phyloP scores from a whole-genome alignment of 2,888 invertebrate genomes.

The Cyaniris semiargus region DNA sequence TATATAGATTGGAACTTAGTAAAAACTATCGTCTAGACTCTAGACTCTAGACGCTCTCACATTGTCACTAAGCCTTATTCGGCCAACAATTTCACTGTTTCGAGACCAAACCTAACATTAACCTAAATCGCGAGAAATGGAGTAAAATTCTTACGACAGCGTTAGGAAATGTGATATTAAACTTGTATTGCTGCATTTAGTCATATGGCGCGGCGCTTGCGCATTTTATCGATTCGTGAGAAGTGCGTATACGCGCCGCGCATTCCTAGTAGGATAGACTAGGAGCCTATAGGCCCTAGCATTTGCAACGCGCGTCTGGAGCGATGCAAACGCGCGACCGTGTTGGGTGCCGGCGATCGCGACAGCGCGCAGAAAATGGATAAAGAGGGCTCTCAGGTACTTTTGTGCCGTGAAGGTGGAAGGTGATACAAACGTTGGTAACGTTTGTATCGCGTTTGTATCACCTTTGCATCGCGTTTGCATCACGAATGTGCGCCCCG shows the following conservation, averaged over 20 bases:
- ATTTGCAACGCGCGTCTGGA: too few relatives aligned
- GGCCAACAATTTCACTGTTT: slow-evolving; percentile 16
- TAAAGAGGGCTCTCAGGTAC: too few relatives aligned
- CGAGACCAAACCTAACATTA: slow-evolving; percentile 28
- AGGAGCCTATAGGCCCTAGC: neutral
- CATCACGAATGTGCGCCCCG: too few relatives aligned
- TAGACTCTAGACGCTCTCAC: neutral
- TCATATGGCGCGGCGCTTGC: slow-evolving; percentile 31
- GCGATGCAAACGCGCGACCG: too few relatives aligned
- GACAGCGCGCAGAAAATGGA: too few relatives aligned
- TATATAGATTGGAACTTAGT: neutral
- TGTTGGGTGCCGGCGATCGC: too few relatives aligned
- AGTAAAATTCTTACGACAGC: slow-evolving; percentile 11
- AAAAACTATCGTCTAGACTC: neutral
- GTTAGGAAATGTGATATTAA: slow-evolving; percentile 10
- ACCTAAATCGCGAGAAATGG: neutral
- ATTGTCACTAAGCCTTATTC: neutral
- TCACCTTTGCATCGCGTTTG: too few relatives aligned
- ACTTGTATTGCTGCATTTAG: slow-evolving; percentile 30
- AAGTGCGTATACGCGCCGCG: slow-evolving; percentile 14
- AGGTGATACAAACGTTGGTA: too few relatives aligned
- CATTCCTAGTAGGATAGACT: neutral
- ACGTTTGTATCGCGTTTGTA: too few relatives aligned
- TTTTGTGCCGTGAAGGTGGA: too few relatives aligned
- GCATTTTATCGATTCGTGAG: slow-evolving; percentile 13